These are phyloP conservation scores for Neolamprologus hecqui DNA, from an alignment of 2,113 vertebrate genomes.

Conservation along the genomic window DNA sequence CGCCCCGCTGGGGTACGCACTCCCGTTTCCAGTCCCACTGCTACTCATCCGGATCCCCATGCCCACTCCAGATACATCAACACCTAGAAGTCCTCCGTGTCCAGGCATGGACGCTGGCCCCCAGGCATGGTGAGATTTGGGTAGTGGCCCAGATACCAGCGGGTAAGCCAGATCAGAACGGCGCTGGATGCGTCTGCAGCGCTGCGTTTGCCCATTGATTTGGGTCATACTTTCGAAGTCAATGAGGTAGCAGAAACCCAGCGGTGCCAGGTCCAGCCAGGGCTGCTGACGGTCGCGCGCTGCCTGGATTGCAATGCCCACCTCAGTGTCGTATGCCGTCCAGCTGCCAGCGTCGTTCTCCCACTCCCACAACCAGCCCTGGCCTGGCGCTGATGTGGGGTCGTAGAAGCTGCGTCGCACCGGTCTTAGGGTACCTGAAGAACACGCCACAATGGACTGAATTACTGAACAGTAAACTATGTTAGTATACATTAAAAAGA, in stretches of 20 bases:
- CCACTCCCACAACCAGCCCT: conserved; percentile 98
- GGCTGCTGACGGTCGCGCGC: conserved; percentile 95
- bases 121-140: conserved; percentile 76
- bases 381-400: conserved; percentile 88
- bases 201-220: conserved; percentile 92
- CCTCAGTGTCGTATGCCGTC: conserved; percentile 97
- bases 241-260: conserved; percentile 97
- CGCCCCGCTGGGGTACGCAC: conserved; percentile 71
- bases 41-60: conserved; percentile 64
- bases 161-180: conserved; percentile 89
- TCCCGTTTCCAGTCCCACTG: conserved; percentile 58
- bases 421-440: conserved; percentile 86
- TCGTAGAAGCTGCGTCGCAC: conserved; percentile 95
- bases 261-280: conserved; percentile 92
- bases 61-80: conserved; percentile 67
- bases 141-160: conserved; percentile 80
- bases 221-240: conserved; percentile 98
- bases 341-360: conserved; percentile 90
- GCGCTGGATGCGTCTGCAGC: conserved; percentile 84
- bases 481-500: not conserved
- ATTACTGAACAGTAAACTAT: not conserved
- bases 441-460: not conserved
- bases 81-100: conserved; percentile 58
- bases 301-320: conserved; percentile 95
- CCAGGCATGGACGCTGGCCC: conserved; percentile 56